Conservation (phyloP, 2,797 vertebrate genomes). For the Oreochromis mossambicus region DNA sequence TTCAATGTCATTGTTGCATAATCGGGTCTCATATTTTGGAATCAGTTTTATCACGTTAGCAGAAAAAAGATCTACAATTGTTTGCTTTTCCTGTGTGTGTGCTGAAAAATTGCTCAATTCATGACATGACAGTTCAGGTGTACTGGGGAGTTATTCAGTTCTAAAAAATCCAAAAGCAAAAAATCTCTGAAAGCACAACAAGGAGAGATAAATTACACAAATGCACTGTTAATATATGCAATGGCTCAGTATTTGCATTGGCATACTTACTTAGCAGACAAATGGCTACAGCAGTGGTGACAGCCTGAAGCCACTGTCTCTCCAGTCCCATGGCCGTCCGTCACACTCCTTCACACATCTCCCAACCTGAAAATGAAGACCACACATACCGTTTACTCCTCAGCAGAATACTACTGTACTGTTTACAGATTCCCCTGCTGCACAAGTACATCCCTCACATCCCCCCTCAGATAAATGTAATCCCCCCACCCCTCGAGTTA, state of each 20-base stretch:
- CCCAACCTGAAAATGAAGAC: slow-evolving; percentile 63
- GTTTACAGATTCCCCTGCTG: background rate
- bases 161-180: background rate
- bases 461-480: slow-evolving; percentile 41
- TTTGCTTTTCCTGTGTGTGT: background rate
- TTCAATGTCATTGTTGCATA: background rate
- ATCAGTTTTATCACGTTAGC: background rate
- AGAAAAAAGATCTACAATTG: background rate
- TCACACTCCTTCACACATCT: slow-evolving; percentile 76
- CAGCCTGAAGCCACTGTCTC: slow-evolving; percentile 74
- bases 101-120: background rate
- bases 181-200: background rate
- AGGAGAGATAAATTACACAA: background rate
- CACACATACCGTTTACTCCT: slow-evolving; percentile 34
- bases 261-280: slow-evolving; percentile 77
- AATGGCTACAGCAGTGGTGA: slow-evolving; percentile 68
- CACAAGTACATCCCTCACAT: slow-evolving; percentile 14
- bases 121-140: background rate
- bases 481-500: slow-evolving; percentile 41
- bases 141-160: background rate
- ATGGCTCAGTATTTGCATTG: slow-evolving; percentile 35
- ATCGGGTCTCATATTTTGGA: background rate
- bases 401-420: background rate
- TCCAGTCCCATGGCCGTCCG: slow-evolving; percentile 79
- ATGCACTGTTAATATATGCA: slow-evolving; percentile 7